phyloP scores from a whole-genome alignment of 2,113 vertebrate species.

The Ahaetulla prasina region DNA sequence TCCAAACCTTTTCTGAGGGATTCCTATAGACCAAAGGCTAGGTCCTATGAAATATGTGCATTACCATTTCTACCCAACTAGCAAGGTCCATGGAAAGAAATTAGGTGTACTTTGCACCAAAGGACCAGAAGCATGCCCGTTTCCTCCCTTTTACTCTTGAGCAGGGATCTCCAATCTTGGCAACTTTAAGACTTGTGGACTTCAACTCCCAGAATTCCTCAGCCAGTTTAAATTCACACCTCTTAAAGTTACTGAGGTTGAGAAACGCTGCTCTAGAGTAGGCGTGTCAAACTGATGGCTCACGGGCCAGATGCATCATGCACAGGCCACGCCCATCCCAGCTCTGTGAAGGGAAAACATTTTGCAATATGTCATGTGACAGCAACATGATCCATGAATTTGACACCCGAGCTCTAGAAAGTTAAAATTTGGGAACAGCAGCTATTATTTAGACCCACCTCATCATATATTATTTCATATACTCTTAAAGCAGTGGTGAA shows the following conservation, averaged over 20 bases:
- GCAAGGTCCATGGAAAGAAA: neutral
- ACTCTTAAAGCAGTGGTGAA: neutral
- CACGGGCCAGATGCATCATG: accelerated
- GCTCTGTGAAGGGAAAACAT: neutral
- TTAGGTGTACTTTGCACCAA: neutral
- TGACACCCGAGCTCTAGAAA: neutral
- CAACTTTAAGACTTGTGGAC: too few species aligned
- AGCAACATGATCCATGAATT: neutral
- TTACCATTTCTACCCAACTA: neutral
- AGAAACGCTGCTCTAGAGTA: neutral
- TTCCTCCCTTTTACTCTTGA: neutral
- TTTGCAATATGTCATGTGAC: neutral
- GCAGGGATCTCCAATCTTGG: too few species aligned
- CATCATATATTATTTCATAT: neutral
- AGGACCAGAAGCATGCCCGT: neutral
- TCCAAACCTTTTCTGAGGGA: neutral
- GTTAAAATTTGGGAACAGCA: neutral
- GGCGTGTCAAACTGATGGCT: neutral
- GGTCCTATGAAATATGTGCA: neutral
- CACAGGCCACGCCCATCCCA: too few species aligned
- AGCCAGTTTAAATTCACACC: too few species aligned
- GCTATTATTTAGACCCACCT: constrained; percentile 6
- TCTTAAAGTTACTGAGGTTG: neutral
- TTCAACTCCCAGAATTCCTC: too few species aligned
- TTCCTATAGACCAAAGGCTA: neutral